Evolutionary conservation across 2,888 invertebrate species (phyloP).

Genomic region (Aethes cnicana): DNA sequence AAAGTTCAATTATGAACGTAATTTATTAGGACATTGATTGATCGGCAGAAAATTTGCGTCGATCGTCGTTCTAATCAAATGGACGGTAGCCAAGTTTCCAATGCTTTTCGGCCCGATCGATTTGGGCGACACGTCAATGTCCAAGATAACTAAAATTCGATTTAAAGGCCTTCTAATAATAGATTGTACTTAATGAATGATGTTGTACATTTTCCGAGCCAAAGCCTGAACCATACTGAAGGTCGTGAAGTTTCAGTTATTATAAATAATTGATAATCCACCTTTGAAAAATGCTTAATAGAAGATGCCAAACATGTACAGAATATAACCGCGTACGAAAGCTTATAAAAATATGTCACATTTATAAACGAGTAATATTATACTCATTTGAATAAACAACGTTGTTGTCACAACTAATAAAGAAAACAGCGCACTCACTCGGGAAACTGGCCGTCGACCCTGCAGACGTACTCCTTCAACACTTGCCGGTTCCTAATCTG

Average conservation of each 20-base stretch:
- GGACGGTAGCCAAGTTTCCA: conserved; percentile 17
- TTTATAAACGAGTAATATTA: too few relatives aligned
- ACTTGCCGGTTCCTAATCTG: conserved; percentile 96
- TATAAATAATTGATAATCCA: too few relatives aligned
- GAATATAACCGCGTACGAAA: too few relatives aligned
- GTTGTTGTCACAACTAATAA: conserved; percentile 17
- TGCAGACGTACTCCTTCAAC: conserved; percentile 96
- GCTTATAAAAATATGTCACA: too few relatives aligned
- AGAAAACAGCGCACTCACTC: conserved; percentile 84
- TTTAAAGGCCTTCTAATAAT: too few relatives aligned
- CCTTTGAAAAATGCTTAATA: too few relatives aligned
- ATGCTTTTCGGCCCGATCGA: neutral
- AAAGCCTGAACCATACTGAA: too few relatives aligned
- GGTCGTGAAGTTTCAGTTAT: too few relatives aligned
- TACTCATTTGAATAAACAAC: too few relatives aligned
- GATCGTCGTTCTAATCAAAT: conserved; percentile 12
- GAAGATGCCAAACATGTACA: too few relatives aligned
- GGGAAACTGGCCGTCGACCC: conserved; percentile 96
- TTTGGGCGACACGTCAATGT: conserved; percentile 14
- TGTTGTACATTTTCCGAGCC: too few relatives aligned
- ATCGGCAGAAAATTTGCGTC: conserved; percentile 18
- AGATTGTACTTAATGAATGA: too few relatives aligned
- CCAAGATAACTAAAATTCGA: neutral
- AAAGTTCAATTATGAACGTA: neutral
- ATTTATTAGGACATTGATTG: conserved; percentile 28